Conservation (phyloP, 2,113 vertebrate species). For the Dissostichus mawsoni region DNA sequence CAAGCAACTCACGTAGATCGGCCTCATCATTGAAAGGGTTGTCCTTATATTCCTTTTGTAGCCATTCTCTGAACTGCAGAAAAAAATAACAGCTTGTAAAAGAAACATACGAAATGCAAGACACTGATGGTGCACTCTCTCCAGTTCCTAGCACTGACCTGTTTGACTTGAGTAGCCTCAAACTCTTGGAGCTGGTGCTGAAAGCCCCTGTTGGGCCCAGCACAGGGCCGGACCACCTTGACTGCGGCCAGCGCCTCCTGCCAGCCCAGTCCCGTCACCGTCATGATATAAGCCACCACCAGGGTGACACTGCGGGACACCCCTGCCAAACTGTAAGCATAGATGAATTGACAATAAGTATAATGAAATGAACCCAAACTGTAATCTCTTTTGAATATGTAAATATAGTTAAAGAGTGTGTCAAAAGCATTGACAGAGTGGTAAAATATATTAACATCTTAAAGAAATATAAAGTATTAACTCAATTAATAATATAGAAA, state of each 20-base stretch:
- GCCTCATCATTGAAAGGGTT: constrained; percentile 90
- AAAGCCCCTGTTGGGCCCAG: constrained; percentile 94
- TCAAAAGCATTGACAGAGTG: background rate
- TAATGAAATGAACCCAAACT: background rate
- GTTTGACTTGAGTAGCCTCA: constrained; percentile 86
- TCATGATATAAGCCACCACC: constrained; percentile 97
- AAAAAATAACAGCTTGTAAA: constrained; percentile 1
- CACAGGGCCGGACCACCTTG: constrained; percentile 88
- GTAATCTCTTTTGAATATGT: background rate
- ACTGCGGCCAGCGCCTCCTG: constrained; percentile 91
- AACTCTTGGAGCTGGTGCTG: constrained; percentile 95
- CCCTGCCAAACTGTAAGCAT: constrained; percentile 89
- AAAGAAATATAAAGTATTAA: background rate
- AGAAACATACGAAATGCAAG: background rate
- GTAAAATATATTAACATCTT: background rate
- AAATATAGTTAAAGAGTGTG: background rate
- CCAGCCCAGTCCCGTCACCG: constrained; percentile 93
- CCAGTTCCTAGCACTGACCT: constrained; percentile 79
- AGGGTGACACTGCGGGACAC: constrained; percentile 96
- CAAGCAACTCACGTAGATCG: constrained; percentile 88
- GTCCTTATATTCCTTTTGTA: constrained; percentile 89
- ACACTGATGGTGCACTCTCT: background rate
- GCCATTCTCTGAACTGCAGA: constrained; percentile 91
- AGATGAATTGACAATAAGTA: background rate
- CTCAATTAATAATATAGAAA: background rate